Evolutionary conservation across 1,140 invertebrate genomes (phyloP), one percentile per base, ranked within the genome.

Genomic region (Acromyrmex heyeri): DNA sequence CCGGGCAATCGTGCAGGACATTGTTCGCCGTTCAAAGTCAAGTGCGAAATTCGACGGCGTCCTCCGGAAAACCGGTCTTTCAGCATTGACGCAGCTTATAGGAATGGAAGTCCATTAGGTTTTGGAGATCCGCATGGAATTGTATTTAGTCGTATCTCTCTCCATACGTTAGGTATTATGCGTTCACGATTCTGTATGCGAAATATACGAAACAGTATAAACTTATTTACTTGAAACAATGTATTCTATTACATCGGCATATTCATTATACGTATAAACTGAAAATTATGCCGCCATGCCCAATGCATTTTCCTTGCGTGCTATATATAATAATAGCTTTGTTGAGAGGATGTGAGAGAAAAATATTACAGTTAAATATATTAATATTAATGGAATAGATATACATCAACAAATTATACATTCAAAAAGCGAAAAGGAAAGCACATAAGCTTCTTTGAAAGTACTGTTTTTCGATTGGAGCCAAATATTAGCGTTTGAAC

Each of bases 61-160:
- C 7, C 61, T 65, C 10, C 30, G 18, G 21, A 72, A 59, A 30
- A 10, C 12, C 16, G 38, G 34, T 82, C 65, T 82, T 81, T 61
- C 53, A 24, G 34, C 21, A 21, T 3, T 16, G 21, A 75, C 27
- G 30, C 14, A 34, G 53, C n/a, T 34, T 85, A 81, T 30, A 81
- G 44, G 16, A 76, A 90, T 61, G 81, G 65, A 57, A 88, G 86
- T 86, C 62, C 78, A 86, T 91, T 90, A 82, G 16, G 8, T 34
- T 14, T 57, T 24, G 67, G 50, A 76, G 72, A 24, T 44, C 10
- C 24, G 14, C 24, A 30, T 14, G 34, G 24, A 87, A 87, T 78
- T 69, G 75, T 48, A 87, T 87, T 87, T 85, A 34, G 12, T 14
- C 27, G 57, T 87, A 77, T 77, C 18, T 0, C 10, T 62, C 24